These are phyloP conservation scores for Acanthosepion esculentum DNA, from an alignment of 2,888 invertebrate species.

Conservation along the genomic window DNA sequence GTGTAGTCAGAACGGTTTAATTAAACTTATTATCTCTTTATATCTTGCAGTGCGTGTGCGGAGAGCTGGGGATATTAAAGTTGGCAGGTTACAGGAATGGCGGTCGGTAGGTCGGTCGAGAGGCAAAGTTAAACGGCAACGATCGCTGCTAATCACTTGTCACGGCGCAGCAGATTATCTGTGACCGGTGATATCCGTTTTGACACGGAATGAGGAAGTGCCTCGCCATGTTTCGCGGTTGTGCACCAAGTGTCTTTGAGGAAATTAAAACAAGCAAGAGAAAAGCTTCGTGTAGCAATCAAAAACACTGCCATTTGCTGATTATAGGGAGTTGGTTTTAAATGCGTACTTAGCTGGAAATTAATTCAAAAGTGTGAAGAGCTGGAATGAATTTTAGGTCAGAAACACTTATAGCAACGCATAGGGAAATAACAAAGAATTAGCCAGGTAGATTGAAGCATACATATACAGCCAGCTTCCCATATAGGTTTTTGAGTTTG, in stretches of 20 bases:
- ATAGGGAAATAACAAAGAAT: neutral
- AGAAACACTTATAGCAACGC: neutral
- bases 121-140: neutral
- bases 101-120: neutral
- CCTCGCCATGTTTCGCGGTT: neutral
- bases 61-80: too few species aligned
- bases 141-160: neutral
- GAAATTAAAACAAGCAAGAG: neutral
- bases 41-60: too few species aligned
- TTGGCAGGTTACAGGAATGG: too few species aligned
- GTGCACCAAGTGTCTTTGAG: neutral
- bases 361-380: neutral
- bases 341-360: neutral
- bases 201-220: neutral
- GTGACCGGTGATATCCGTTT: neutral
- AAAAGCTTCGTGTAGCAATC: neutral
- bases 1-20: too few species aligned
- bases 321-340: neutral
- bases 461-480: neutral
- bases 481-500: too few species aligned
- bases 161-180: neutral
- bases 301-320: neutral
- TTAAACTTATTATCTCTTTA: too few species aligned
- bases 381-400: neutral
- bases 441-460: neutral